Evolutionary conservation across 92 coral and sea anemone genomes (phyloP), one percentile per base, ranked within the genome.

Genomic region (Nematostella vectensis): DNA sequence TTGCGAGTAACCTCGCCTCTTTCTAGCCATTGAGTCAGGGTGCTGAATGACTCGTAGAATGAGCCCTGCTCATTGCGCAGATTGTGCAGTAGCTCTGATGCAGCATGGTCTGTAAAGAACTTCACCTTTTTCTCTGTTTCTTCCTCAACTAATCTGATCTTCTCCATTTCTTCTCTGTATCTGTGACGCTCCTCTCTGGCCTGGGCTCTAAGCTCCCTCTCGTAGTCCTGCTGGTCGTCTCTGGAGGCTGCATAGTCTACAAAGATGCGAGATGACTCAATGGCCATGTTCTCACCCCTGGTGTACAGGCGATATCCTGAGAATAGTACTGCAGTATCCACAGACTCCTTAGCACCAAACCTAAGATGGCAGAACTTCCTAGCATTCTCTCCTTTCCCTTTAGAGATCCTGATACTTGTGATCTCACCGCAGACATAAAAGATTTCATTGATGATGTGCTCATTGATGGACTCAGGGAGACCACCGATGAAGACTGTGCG

Each of bases 1-100:
- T 45, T 65, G 26, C 95, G 79, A 27, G 70, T 80, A 31, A 88
- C 79, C 50, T 85, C 95, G 2, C 95, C 95, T 47, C 72, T 69
- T 29, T 75, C 95, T 25, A 85, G 57, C 95, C 95, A 85, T 50
- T 75, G 88, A 2, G 72, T 37, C 21, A 85, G 59, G 3, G 69
- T 60, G 26, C 67, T 43, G 63, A 80, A 56, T 1, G 81, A 60
- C 49, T 80, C 64, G 39, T 60, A 57, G 16, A 68, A 62, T 18
- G 60, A 21, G 31, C 58, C 75, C 23, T 56, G 15, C 23, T 62
- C 74, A 8, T 65, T 50, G 13, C 87, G 87, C 36, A 85, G 71
- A 37, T 63, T 69, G 9, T 75, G 78, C 68, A 85, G 48, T 6
- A 85, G 72, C 17, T 65, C 79, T 30, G 58, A 15, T 19, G 75